These are phyloP conservation scores for Caenorhabditis briggsae DNA, from an alignment of 1,140 invertebrate genomes.

Conservation along the genomic window DNA sequence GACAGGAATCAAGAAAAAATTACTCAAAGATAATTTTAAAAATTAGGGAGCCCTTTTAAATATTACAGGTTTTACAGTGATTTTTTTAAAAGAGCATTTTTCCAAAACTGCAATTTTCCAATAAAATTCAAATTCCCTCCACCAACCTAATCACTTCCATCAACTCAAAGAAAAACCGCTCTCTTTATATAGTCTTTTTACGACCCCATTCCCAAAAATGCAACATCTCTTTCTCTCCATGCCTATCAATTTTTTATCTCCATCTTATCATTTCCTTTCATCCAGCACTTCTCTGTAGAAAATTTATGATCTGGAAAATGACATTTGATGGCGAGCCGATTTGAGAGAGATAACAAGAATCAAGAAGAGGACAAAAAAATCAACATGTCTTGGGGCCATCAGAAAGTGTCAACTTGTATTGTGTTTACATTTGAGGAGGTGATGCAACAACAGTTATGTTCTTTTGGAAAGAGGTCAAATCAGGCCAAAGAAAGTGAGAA, in stretches of 20 bases:
- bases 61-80: no score
- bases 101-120: no score
- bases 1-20: no score
- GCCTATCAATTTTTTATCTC: constrained; percentile 18
- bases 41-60: no score
- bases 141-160: neutral
- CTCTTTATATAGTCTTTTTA: neutral
- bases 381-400: neutral
- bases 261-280: neutral
- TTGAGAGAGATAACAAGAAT: neutral
- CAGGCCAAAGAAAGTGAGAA: neutral
- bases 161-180: neutral
- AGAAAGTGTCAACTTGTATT: constrained; percentile 7
- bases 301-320: constrained; percentile 9
- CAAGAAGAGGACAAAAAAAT: neutral
- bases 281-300: neutral
- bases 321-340: neutral
- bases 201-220: constrained; percentile 6
- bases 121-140: no score
- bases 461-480: constrained; percentile 9
- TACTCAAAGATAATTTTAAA: no score
- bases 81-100: no score
- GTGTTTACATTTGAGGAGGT: neutral
- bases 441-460: neutral
- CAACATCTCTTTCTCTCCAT: neutral